Conservation (phyloP, 2,888 invertebrate species). For the Amaurobius ferox region DNA sequence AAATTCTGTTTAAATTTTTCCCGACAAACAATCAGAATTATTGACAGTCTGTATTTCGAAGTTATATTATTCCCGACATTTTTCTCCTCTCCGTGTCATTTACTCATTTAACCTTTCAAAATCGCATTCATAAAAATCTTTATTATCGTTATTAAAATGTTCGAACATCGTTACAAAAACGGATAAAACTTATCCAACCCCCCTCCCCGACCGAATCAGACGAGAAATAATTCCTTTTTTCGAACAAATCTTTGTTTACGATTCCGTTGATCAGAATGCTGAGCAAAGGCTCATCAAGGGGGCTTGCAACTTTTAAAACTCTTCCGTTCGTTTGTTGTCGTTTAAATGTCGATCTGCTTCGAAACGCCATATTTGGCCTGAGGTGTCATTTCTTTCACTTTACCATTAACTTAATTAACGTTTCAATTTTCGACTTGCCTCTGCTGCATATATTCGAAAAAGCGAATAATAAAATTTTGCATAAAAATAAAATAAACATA, state of each 20-base stretch:
- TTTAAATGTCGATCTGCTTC: neutral
- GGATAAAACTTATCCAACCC: neutral
- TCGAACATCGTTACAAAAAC: neutral
- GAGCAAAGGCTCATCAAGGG: neutral
- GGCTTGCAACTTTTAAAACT: neutral
- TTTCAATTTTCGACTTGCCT: too few species aligned
- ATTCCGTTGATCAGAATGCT: neutral
- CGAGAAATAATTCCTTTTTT: neutral
- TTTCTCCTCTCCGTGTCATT: neutral
- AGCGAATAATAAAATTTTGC: too few species aligned
- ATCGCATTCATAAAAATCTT: constrained; percentile 1
- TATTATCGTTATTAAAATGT: neutral
- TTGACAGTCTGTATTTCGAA: neutral
- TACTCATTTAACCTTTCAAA: neutral
- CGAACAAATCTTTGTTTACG: neutral
- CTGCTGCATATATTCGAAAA: too few species aligned
- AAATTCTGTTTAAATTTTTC: too few species aligned
- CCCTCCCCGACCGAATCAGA: neutral
- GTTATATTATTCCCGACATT: neutral
- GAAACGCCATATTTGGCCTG: neutral
- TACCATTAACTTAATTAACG: too few species aligned
- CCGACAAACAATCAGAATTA: neutral
- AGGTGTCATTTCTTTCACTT: too few species aligned
- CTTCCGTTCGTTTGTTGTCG: neutral
- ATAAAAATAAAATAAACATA: too few species aligned